Evolutionary conservation across 2,113 vertebrate species (phyloP).

Genomic region (Struthidea cinerea): DNA sequence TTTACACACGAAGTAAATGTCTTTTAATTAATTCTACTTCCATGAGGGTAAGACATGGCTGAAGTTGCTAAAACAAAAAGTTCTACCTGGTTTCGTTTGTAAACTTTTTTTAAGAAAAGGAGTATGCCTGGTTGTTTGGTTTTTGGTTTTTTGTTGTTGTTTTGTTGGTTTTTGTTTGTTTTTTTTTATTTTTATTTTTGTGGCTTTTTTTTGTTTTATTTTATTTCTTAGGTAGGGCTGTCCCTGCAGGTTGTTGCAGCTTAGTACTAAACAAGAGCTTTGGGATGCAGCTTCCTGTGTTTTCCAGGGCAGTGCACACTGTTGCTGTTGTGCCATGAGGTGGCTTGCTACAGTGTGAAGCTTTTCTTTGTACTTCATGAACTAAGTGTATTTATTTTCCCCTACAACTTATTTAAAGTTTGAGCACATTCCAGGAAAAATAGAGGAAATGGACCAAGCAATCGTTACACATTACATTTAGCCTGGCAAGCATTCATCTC

Average conservation of each 20-base stretch:
- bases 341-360: neutral
- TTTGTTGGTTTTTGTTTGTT: too few species aligned
- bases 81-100: neutral
- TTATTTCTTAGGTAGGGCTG: accelerated
- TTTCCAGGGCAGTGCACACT: accelerated
- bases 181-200: neutral
- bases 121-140: neutral
- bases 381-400: neutral
- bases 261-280: neutral
- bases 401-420: neutral
- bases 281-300: neutral
- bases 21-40: neutral
- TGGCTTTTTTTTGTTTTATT: too few species aligned
- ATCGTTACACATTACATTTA: neutral
- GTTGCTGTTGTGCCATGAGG: neutral
- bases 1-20: neutral
- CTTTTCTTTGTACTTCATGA: neutral
- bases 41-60: neutral
- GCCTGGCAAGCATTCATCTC: neutral
- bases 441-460: neutral
- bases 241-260: neutral
- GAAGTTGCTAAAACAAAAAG: neutral
- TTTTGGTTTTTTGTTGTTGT: too few species aligned
- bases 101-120: neutral
- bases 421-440: neutral